Evolutionary conservation across 1,140 invertebrate species (phyloP).

Genomic region (Ooceraea biroi): DNA sequence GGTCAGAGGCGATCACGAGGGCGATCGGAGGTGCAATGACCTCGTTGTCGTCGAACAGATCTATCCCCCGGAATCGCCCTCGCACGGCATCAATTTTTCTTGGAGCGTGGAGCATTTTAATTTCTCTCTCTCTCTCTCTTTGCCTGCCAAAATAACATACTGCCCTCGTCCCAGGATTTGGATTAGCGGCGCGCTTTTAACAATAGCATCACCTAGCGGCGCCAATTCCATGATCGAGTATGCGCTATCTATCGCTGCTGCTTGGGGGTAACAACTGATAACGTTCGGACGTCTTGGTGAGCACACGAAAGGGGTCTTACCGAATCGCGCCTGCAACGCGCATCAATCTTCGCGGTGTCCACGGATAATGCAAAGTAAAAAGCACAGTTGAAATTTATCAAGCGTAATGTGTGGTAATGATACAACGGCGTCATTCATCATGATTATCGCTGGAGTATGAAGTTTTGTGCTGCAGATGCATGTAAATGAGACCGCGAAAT

Average conservation of each 20-base stretch:
- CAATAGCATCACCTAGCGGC: not conserved
- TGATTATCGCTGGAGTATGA: conserved; percentile 54
- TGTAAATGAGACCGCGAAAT: conserved; percentile 49
- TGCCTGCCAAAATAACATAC: conserved; percentile 22
- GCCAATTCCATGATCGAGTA: not conserved
- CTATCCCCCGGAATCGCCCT: not conserved
- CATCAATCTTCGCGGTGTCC: conserved; percentile 62
- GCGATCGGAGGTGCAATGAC: conserved; percentile 33
- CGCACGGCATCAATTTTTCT: conserved; percentile 48
- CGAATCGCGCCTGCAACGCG: conserved; percentile 13
- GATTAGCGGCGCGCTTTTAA: conserved; percentile 20
- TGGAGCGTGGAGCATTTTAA: conserved; percentile 13
- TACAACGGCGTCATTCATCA: conserved; percentile 56
- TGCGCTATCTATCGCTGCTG: conserved; percentile 6
- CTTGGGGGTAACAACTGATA: conserved; percentile 47
- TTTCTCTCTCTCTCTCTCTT: no score
- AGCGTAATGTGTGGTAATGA: conserved; percentile 53
- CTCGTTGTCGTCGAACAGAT: conserved; percentile 24
- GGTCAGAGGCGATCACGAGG: conserved; percentile 18
- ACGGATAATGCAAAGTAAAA: conserved; percentile 57
- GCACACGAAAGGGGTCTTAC: not conserved
- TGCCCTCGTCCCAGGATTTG: conserved; percentile 10
- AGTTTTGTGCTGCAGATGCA: conserved; percentile 44
- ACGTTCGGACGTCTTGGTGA: conserved; percentile 19
- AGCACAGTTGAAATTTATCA: conserved; percentile 55